Conservation (phyloP, 2,888 invertebrate species). For the Pimpla rufipes region DNA sequence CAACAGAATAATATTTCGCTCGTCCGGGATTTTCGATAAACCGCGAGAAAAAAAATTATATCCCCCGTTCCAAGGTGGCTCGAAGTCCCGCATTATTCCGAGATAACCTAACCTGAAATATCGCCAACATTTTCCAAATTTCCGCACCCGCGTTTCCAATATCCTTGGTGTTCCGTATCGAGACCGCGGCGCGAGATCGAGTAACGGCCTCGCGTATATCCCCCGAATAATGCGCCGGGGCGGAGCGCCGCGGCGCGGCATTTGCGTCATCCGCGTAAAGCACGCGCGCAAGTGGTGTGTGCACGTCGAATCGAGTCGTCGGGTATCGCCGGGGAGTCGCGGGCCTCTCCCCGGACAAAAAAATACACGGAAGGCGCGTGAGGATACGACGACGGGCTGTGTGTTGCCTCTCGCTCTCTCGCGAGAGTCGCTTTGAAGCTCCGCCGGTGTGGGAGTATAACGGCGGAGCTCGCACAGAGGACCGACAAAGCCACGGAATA, state of each 20-base stretch:
- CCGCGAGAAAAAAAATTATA: no score
- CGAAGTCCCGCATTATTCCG: no score
- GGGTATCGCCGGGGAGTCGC: background rate
- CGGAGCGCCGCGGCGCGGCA: background rate
- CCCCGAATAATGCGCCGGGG: background rate
- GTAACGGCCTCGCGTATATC: background rate
- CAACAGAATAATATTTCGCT: no score
- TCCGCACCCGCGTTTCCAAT: background rate
- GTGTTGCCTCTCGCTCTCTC: background rate
- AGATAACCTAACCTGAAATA: no score
- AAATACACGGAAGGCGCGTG: slow-evolving; percentile 65
- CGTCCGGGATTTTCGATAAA: no score
- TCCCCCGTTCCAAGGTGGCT: no score
- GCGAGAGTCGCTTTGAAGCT: slow-evolving; percentile 59
- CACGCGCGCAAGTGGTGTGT: background rate
- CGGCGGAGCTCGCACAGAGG: slow-evolving; percentile 51
- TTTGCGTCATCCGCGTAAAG: background rate
- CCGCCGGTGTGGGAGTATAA: slow-evolving; percentile 64
- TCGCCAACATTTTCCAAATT: no score
- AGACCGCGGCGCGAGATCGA: background rate
- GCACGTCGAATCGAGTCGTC: slow-evolving; percentile 17
- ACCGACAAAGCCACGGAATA: slow-evolving; percentile 80
- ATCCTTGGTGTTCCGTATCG: background rate
- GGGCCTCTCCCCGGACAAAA: slow-evolving; percentile 6
- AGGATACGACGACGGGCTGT: slow-evolving; percentile 76